These are phyloP conservation scores for Acanthosepion esculentum DNA, from an alignment of 2,888 invertebrate genomes.

Conservation along the genomic window DNA sequence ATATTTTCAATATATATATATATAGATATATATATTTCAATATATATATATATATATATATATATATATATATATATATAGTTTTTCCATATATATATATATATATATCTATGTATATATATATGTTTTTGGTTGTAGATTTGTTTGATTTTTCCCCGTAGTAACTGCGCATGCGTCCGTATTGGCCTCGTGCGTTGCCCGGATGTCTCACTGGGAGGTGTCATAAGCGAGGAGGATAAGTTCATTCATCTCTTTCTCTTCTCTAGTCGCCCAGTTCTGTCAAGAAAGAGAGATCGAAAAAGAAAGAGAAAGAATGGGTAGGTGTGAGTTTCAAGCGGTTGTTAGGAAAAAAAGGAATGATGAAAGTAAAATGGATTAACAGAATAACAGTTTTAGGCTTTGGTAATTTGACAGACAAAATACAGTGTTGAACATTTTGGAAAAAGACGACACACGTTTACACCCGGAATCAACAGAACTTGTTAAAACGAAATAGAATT, in stretches of 20 bases:
- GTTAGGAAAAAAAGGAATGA: not conserved
- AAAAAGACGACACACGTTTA: no score
- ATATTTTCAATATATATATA: no score
- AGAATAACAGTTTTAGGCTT: no score
- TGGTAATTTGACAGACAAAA: no score
- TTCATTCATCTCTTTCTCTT: not conserved
- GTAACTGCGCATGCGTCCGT: constrained; percentile 33
- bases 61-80: not conserved
- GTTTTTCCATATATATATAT: not conserved
- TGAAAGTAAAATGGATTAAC: no score
- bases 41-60: not conserved
- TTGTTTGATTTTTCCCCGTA: constrained; percentile 1
- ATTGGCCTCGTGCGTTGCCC: not conserved
- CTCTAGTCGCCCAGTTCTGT: constrained; percentile 23
- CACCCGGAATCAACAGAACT: no score
- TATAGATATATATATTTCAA: no score
- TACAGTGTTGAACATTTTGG: no score
- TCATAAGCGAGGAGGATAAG: not conserved
- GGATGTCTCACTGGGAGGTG: not conserved
- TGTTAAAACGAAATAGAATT: no score
- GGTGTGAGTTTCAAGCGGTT: not conserved
- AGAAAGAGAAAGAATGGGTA: not conserved
- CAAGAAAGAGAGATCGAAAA: constrained; percentile 9
- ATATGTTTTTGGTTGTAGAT: not conserved
- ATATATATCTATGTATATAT: not conserved